Conservation (phyloP, 2,888 invertebrate species). For the Orthonychiurus folsomi region DNA sequence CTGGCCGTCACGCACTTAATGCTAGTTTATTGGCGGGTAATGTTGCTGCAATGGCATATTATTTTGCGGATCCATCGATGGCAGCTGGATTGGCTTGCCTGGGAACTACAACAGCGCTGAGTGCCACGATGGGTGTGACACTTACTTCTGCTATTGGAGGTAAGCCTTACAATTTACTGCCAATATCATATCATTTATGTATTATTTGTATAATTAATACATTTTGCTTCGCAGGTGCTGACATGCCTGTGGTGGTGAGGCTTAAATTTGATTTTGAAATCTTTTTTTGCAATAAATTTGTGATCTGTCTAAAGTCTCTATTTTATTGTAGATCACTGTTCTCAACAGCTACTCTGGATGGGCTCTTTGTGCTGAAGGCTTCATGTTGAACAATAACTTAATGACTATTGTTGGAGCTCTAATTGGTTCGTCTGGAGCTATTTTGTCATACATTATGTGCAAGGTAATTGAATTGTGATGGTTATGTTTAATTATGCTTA, state of each 20-base stretch:
- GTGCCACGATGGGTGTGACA: constrained; percentile 55
- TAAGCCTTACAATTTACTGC: constrained; percentile 42
- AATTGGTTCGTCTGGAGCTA: constrained; percentile 84
- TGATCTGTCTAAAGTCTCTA: not conserved
- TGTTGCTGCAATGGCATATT: constrained; percentile 64
- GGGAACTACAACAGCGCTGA: constrained; percentile 62
- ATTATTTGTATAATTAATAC: constrained; percentile 2
- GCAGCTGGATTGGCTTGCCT: constrained; percentile 59
- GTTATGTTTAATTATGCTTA: not conserved
- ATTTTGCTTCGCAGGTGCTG: constrained; percentile 57
- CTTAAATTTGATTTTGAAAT: not conserved
- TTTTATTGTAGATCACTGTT: constrained; percentile 70
- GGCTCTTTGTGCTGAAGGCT: constrained; percentile 88
- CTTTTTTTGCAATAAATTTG: not conserved
- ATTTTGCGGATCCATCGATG: constrained; percentile 55
- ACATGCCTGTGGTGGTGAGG: constrained; percentile 68
- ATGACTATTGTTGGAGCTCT: constrained; percentile 87
- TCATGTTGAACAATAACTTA: constrained; percentile 84
- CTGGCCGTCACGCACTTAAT: constrained; percentile 73
- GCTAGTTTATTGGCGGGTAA: constrained; percentile 58
- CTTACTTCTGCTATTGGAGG: constrained; percentile 83
- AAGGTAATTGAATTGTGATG: too few relatives aligned
- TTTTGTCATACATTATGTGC: constrained; percentile 89
- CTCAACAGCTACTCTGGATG: constrained; percentile 87
- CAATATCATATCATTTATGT: not conserved